Percentiles rank a stretch among this genome's conserved stretches.
Conservation (phyloP, 2,888 invertebrate species). For the Atherix ibis region DNA sequence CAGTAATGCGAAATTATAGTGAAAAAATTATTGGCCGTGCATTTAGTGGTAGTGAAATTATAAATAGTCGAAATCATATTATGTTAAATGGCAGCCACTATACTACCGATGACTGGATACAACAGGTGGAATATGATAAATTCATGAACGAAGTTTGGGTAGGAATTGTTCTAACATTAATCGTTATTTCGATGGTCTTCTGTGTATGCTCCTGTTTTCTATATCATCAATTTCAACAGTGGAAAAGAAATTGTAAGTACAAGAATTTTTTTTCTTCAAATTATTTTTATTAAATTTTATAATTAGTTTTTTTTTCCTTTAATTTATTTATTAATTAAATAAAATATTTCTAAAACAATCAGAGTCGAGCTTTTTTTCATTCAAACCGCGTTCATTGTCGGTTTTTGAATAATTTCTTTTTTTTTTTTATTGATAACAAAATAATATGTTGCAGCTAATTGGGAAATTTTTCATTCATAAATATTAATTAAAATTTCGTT, state of each 20-base stretch:
- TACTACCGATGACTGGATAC: slow-evolving; percentile 19
- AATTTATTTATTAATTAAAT: too few relatives aligned
- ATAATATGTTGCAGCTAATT: too few relatives aligned
- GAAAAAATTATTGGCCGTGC: slow-evolving; percentile 21
- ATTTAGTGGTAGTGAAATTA: slow-evolving; percentile 18
- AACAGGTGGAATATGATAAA: slow-evolving; percentile 38
- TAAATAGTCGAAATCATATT: slow-evolving; percentile 5
- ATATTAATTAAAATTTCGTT: too few relatives aligned
- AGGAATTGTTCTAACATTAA: slow-evolving; percentile 41
- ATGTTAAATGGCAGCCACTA: slow-evolving; percentile 3
- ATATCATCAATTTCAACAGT: slow-evolving; percentile 46
- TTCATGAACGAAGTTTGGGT: slow-evolving; percentile 48
- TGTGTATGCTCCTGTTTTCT: slow-evolving; percentile 46
- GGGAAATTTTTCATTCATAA: too few relatives aligned
- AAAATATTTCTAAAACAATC: too few relatives aligned
- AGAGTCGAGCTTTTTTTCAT: too few relatives aligned
- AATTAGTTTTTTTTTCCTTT: background rate
- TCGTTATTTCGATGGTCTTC: slow-evolving; percentile 44
- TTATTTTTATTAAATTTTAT: background rate
- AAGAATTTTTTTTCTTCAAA: too few relatives aligned
- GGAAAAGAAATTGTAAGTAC: slow-evolving; percentile 44
- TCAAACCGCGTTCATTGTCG: too few relatives aligned
- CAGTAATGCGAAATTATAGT: slow-evolving; percentile 25
- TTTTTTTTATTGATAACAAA: too few relatives aligned
- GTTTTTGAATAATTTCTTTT: too few relatives aligned